Evolutionary conservation across 2,113 vertebrate genomes (phyloP), one percentile per base, ranked within the genome.

Genomic region (Eleginops maclovinus): DNA sequence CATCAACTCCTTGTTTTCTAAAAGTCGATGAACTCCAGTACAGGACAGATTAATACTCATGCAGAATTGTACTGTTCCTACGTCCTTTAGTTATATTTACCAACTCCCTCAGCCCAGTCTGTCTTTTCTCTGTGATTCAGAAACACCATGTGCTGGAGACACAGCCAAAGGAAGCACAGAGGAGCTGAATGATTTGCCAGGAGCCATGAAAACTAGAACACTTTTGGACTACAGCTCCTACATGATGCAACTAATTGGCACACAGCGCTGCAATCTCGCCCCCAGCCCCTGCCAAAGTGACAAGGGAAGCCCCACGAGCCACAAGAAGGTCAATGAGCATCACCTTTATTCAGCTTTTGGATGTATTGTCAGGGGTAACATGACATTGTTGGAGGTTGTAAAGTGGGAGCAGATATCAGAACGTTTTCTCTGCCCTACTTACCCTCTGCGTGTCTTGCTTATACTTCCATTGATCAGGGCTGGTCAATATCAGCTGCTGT

Each of bases 151-250:
- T 24, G 63, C 75, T 36, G 93, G 89, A 22, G 88, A 91, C 62
- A 89, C 91, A 77, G 87, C 82, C 0, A 77, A 79, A 28, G 94
- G 88, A 49, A 93, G 85, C 44, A 56, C 90, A 0, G 95, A 96
- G 72, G 95, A 96, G 74, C 83, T 89, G 67, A 89, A 79, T 17
- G 95, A 96, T 0, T 64, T 83, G 28, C 55, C 55, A 0, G 92
- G 87, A 19, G 79, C 76, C 0, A 0, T 82, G 22, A 93, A 44
- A 53, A 87, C 95, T 68, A 94, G 94, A 86, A 87, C 94, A 3
- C 88, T 93, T 12, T 63, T 95, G 93, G 96, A 96, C 86, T 96
- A 96, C 87, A 86, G 75, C 85, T 81, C 85, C 49, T 96, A 96
- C 91, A 96, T 96, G 95, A 90, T 89, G 13, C 91, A 86, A 1